phyloP scores from a whole-genome alignment of 2,113 vertebrate genomes.

The Psittacula cyanocephala region DNA sequence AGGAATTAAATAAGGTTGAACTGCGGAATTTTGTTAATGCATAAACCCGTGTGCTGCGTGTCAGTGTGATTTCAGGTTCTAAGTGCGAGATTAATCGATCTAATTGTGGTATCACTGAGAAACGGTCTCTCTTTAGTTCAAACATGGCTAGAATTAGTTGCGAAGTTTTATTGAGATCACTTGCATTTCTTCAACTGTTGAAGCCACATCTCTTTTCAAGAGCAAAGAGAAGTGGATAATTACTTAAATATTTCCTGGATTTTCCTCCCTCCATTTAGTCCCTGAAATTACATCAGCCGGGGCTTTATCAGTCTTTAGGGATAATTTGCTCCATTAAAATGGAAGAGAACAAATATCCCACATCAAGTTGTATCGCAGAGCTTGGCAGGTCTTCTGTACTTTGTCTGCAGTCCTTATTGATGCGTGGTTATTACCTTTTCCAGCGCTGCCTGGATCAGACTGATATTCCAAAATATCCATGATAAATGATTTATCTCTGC shows the following conservation, averaged over 20 bases:
- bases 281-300: neutral
- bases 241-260: neutral
- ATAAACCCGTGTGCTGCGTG: conserved; percentile 15
- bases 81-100: conserved; percentile 73
- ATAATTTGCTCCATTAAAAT: conserved; percentile 8
- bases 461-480: conserved; percentile 44
- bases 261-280: conserved; percentile 14
- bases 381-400: neutral
- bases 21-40: conserved; percentile 73
- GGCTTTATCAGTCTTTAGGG: conserved; percentile 20
- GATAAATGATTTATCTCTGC: conserved; percentile 69
- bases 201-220: conserved; percentile 3
- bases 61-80: conserved; percentile 68
- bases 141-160: conserved; percentile 20
- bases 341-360: neutral
- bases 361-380: neutral
- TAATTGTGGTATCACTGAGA: conserved; percentile 60
- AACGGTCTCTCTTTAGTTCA: conserved; percentile 52
- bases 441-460: neutral
- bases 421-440: conserved; percentile 45
- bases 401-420: conserved; percentile 17
- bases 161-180: neutral
- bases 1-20: conserved; percentile 76
- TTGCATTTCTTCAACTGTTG: conserved; percentile 30
- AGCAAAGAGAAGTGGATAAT: neutral